Conservation (phyloP, 1,140 invertebrate genomes). For the Batillaria attramentaria region DNA sequence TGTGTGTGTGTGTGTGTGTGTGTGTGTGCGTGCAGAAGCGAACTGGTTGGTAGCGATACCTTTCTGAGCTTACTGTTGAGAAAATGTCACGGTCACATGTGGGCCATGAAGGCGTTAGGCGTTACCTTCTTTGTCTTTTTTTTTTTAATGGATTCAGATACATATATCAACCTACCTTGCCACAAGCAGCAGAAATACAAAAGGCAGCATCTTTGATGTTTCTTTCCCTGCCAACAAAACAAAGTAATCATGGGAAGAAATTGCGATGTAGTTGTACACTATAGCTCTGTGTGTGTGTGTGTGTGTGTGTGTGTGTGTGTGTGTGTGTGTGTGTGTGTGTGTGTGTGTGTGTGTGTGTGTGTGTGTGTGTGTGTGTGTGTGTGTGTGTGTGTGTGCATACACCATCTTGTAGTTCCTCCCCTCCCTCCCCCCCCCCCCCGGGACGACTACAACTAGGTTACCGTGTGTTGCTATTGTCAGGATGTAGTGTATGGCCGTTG, state of each 20-base stretch:
- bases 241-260: not conserved
- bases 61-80: too few relatives aligned
- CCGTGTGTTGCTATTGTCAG: not conserved
- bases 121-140: not conserved
- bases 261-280: not conserved
- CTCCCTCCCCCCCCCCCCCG: not conserved
- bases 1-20: too few relatives aligned
- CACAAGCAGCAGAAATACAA: not conserved
- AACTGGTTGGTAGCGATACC: too few relatives aligned
- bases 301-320: not conserved
- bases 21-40: too few relatives aligned
- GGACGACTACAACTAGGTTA: not conserved
- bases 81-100: not conserved
- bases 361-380: slow-evolving; percentile 10
- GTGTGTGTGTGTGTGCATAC: not conserved
- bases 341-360: slow-evolving; percentile 1
- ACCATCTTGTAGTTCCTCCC: not conserved
- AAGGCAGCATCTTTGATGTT: not conserved
- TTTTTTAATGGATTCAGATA: not conserved
- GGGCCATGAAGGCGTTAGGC: not conserved
- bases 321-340: not conserved
- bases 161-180: not conserved
- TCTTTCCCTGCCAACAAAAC: not conserved
- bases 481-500: not conserved
- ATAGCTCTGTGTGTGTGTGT: not conserved